Conservation (phyloP, 64 coral and sea anemone genomes). For the Acropora yongei region DNA sequence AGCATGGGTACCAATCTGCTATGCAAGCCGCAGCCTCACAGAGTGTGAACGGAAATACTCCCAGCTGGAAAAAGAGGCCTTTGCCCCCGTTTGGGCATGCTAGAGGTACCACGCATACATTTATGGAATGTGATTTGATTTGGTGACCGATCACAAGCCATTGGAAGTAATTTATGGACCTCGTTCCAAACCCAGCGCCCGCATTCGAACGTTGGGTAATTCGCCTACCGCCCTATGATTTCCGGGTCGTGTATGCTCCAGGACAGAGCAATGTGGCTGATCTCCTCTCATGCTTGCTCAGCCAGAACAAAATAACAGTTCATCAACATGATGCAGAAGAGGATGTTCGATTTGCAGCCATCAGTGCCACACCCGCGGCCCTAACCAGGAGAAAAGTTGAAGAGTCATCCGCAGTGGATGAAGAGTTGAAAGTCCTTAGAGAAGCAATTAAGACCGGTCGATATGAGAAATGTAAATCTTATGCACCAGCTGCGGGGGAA, state of each 20-base stretch:
- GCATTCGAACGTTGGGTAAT: conserved; percentile 47
- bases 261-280: background rate
- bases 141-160: conserved; percentile 69
- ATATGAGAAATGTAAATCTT: background rate
- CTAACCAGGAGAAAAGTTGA: conserved; percentile 37
- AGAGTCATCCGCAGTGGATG: background rate
- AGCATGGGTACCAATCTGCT: too few relatives aligned
- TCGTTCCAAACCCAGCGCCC: background rate
- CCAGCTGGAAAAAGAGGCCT: too few relatives aligned
- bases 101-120: conserved; percentile 42
- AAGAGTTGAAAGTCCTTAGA: conserved; percentile 7
- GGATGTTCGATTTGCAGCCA: background rate
- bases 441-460: too few relatives aligned
- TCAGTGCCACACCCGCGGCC: conserved; percentile 32
- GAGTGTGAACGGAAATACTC: too few relatives aligned
- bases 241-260: too few relatives aligned
- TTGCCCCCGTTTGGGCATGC: too few relatives aligned
- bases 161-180: background rate
- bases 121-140: conserved; percentile 39
- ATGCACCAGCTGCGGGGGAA: conserved; percentile 22
- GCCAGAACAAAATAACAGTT: background rate
- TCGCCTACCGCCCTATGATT: conserved; percentile 3
- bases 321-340: background rate
- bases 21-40: too few relatives aligned
- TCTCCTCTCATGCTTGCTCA: background rate